Evolutionary conservation across 1,140 invertebrate species (phyloP), one percentile per base, ranked within the genome.

Genomic region (Pararge aegeria): DNA sequence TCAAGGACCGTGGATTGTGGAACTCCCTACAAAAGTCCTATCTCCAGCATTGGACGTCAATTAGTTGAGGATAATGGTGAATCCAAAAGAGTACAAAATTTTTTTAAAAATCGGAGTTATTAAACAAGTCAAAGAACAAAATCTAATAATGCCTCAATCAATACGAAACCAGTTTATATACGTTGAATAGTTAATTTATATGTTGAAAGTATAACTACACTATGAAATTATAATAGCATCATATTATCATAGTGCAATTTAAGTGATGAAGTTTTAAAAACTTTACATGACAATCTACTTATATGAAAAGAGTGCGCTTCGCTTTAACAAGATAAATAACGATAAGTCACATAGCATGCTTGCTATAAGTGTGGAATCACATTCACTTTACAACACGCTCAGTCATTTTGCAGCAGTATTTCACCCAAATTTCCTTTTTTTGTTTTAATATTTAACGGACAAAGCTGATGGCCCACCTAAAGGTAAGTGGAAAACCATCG

Each of bases 231-330:
- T 12, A 46, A 52, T 52, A 44, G 37, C 55, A 20, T 30, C 15
- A 29, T 27, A 24, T 18, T 29, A 59, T 59, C 37, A 55, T 1
- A 51, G 34, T 18, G 6, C 48, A 58, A 58, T 58, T 58, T 51
- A 44, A 34, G 5, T 19, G 20, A 52, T 20, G 10, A 38, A 30
- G 38, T 1, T 27, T 58, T n/a, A 52, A 59, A 59, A 58, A 57
- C 50, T 16, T 12, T 27, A 55, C 52, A 55, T 55, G 52, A 55
- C 16, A 55, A 55, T 29, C 9, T 55, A 55, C 52, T 55, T 55
- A 55, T 18, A 54, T 42, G 21, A 7, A 40, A 18, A 38, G 10
- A 51, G 18, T 13, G 20, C 13, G n/a, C 13, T 1, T 37, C 15
- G 44, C 48, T 58, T 42, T 58, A 34, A 24, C 34, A n/a, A n/a